Base-by-base conservation (phyloP, 2,888 invertebrate genomes). In the Autographa pulchrina region DNA sequence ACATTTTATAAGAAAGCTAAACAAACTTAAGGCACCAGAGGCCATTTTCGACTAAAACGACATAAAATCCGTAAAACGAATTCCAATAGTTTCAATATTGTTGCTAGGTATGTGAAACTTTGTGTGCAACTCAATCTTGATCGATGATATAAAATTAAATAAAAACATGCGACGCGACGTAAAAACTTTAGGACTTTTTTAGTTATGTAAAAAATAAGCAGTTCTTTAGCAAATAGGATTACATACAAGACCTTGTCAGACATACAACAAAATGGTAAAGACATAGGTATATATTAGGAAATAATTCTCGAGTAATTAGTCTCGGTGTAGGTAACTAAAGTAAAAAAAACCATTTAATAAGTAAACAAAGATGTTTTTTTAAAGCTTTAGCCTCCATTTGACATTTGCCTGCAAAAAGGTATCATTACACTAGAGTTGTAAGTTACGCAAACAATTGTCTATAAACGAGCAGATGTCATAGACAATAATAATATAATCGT, bases 401-500 rank as follows among this genome's bases (percentile, higher is more conserved):
- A 48, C 65, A 60, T 38, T 78, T 58, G 56, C 5, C 16, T 32
- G 11, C 25, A 32, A 48, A 2, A 18, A 35, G 52, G 14, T 48
- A 38, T 71, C 62, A 74, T 79, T 62, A 62, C 13, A 11, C 62
- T 3, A 73, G 13, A 52, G 54, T 43, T 18, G n/a, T 9, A 69
- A 43, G 16, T 20, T 59, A 52, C 16, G 20, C 62, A 48, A 41
- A 11, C 48, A 62, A 20, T 20, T 54, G 20, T 54, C 20, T 54
- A 43, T 43, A 43, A 43, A 43, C 43, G 20, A 60, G 59, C 32
- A 66, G 62, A 63, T 75, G 67, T 68, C 68, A 68, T 32, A 69
- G 65, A 77, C 70, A 83, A 70, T 65, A 18, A 70, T 59, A 74
- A 62, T 38, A 25, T 71, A 58, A 69, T 67, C 38, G 25, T 65